Conservation (phyloP, 2,888 invertebrate genomes). For the Chironomus tentans region DNA sequence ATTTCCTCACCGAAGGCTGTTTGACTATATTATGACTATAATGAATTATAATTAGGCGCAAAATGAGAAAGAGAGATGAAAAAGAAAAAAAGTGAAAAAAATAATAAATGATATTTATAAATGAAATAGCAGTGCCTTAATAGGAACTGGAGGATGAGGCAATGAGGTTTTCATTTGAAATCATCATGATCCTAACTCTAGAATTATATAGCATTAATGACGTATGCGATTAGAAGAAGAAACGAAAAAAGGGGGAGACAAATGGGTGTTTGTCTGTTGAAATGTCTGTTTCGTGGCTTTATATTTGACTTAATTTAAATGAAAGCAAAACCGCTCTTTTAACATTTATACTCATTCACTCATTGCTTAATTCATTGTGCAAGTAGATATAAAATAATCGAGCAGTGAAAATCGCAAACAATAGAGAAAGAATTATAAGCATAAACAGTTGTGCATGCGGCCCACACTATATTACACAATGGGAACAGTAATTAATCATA, state of each 20-base stretch:
- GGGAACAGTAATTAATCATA: slow-evolving; percentile 25
- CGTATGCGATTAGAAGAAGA: background rate
- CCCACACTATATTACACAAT: slow-evolving; percentile 16
- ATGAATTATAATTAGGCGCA: slow-evolving; percentile 25
- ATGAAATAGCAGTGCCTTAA: background rate
- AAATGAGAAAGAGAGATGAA: background rate
- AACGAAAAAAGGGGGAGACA: background rate
- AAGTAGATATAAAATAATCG: background rate
- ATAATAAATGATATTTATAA: slow-evolving; percentile 25
- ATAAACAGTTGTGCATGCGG: background rate
- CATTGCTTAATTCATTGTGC: background rate
- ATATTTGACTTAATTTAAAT: slow-evolving; percentile 22
- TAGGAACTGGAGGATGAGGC: background rate
- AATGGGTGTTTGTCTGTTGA: slow-evolving; percentile 25
- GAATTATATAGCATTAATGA: background rate
- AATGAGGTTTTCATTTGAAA: background rate
- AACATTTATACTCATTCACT: background rate
- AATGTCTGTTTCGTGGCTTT: slow-evolving; percentile 22
- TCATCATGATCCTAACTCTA: background rate
- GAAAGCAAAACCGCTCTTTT: background rate
- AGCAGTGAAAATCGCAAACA: slow-evolving; percentile 3
- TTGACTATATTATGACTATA: slow-evolving; percentile 15
- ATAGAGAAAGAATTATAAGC: background rate
- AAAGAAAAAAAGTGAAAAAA: background rate
- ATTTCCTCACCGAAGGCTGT: background rate